These are phyloP conservation scores for Luscinia megarhynchos DNA, from an alignment of 2,797 vertebrate genomes.

Conservation along the genomic window DNA sequence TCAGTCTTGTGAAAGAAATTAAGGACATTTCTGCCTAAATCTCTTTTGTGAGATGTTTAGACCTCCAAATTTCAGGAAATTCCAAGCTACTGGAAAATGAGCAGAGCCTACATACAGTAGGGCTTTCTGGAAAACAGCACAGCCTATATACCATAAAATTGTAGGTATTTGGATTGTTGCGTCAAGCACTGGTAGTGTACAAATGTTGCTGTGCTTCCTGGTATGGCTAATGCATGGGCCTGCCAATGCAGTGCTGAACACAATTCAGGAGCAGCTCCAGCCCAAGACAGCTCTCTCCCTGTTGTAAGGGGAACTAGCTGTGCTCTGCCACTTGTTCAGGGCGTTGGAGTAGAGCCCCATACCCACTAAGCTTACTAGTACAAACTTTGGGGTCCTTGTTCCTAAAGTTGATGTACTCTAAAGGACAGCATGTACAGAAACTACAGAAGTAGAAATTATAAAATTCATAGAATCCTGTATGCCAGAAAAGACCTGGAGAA, in stretches of 20 bases:
- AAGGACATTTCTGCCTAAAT: not conserved
- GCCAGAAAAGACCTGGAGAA: not conserved
- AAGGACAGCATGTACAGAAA: not conserved
- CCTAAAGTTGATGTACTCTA: not conserved
- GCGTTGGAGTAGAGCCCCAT: not conserved
- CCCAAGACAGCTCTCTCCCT: not conserved
- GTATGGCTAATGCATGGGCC: no score
- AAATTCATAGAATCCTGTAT: not conserved
- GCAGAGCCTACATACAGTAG: not conserved
- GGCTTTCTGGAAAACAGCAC: not conserved
- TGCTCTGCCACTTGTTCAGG: not conserved
- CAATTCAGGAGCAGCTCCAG: not conserved
- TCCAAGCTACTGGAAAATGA: not conserved
- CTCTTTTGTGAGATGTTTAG: not conserved
- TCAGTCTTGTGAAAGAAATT: not conserved
- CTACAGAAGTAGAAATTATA: not conserved
- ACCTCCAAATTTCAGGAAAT: not conserved
- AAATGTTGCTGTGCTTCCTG: not conserved
- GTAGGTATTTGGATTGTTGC: fast-evolving
- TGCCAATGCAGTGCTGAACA: not conserved
- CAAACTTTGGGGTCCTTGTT: not conserved
- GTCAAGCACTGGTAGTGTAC: not conserved
- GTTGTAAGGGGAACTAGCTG: not conserved
- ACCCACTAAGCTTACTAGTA: not conserved
- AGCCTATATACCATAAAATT: not conserved